Conservation (phyloP, 1,140 invertebrate species). For the Microplitis demolitor region DNA sequence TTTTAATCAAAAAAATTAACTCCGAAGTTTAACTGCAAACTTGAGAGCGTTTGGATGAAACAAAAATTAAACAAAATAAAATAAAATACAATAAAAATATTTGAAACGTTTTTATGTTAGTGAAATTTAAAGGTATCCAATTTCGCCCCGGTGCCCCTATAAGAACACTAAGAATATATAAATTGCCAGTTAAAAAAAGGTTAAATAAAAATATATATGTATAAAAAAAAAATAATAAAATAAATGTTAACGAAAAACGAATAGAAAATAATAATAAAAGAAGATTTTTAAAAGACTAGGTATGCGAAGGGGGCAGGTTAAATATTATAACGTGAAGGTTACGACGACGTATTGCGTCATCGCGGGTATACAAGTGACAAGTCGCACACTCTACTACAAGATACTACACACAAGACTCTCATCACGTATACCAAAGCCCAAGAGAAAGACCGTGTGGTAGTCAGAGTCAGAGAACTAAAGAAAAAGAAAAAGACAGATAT, state of each 20-base stretch:
- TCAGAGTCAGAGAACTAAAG: constrained; percentile 6
- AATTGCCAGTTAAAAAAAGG: no score
- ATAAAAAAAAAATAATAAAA: no score
- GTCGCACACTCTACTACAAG: background rate
- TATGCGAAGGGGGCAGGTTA: background rate
- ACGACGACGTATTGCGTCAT: constrained; percentile 29
- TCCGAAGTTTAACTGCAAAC: no score
- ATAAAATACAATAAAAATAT: no score
- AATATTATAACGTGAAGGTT: constrained; percentile 31
- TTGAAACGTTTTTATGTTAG: no score
- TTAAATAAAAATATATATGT: background rate
- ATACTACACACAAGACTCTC: background rate
- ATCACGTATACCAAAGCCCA: background rate
- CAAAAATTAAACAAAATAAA: no score
- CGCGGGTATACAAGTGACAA: constrained; percentile 9
- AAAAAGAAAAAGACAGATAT: constrained; percentile 1
- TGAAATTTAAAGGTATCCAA: no score
- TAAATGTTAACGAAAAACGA: background rate
- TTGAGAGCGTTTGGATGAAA: no score
- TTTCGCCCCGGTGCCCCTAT: no score
- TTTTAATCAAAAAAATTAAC: no score
- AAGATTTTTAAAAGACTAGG: background rate
- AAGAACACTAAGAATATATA: no score
- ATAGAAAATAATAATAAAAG: background rate
- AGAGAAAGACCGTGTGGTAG: background rate